Conservation (phyloP, 2,113 vertebrate species). For the Clarias magur region DNA sequence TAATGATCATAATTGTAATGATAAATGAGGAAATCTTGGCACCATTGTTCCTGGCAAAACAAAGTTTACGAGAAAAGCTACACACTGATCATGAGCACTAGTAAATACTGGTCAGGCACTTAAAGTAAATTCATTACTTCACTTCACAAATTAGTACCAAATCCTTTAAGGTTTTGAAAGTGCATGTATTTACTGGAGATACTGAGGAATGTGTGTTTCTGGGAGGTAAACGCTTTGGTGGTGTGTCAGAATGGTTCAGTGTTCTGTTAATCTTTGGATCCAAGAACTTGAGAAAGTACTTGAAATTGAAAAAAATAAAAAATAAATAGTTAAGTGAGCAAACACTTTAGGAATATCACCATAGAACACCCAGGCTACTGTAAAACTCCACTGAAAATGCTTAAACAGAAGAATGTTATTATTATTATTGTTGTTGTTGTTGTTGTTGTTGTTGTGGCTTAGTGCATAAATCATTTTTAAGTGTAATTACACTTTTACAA, state of each 20-base stretch:
- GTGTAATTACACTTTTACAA: background rate
- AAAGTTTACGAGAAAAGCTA: constrained; percentile 12
- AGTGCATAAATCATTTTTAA: background rate
- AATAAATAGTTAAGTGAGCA: background rate
- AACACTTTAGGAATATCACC: constrained; percentile 1
- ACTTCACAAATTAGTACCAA: constrained; percentile 16
- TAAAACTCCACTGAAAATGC: background rate
- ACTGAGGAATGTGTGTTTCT: constrained; percentile 32
- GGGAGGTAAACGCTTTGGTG: constrained; percentile 44
- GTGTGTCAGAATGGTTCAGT: background rate
- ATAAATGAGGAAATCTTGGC: background rate
- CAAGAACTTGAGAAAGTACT: background rate
- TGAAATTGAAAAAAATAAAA: background rate
- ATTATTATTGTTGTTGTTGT: background rate
- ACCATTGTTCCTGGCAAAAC: constrained; percentile 10
- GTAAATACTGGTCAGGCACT: constrained; percentile 50
- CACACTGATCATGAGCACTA: constrained; percentile 25
- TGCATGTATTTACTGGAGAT: constrained; percentile 43
- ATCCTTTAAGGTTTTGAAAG: constrained; percentile 23
- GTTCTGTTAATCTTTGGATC: constrained; percentile 37
- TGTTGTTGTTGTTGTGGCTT: background rate
- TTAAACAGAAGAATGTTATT: background rate
- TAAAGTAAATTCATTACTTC: constrained; percentile 32
- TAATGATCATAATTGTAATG: too few species aligned
- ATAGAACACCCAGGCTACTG: background rate